Conservation (phyloP, 2,888 invertebrate species). For the Bruchidius siliquastri region DNA sequence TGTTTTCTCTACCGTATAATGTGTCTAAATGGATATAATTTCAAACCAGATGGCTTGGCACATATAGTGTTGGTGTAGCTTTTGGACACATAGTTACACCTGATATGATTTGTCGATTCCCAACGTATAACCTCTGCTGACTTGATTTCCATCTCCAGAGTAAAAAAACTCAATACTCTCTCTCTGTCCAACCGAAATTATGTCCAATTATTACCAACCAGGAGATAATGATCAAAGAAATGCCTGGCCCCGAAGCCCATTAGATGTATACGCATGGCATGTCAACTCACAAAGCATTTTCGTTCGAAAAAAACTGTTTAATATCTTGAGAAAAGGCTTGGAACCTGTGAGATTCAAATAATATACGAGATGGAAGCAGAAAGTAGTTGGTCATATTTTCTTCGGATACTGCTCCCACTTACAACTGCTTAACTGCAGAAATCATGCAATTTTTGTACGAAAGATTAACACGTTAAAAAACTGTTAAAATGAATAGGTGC, state of each 20-base stretch:
- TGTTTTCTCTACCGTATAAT: no score
- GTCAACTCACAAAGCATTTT: not conserved
- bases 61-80: no score
- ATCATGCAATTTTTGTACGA: no score
- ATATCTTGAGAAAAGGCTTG: not conserved
- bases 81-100: not conserved
- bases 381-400: no score
- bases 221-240: not conserved
- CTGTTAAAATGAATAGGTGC: no score
- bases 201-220: not conserved
- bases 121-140: not conserved
- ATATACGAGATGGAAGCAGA: constrained; percentile 8
- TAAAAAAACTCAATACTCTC: not conserved
- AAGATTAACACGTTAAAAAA: no score
- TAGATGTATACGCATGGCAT: not conserved
- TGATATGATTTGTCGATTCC: not conserved
- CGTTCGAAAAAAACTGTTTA: not conserved
- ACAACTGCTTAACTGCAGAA: no score
- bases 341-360: constrained; percentile 17
- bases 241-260: not conserved
- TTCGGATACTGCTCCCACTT: no score
- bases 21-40: no score
- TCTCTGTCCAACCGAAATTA: not conserved
- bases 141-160: not conserved
- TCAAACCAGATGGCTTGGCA: no score